Evolutionary conservation across 2,797 vertebrate species (phyloP).

Genomic region (Meriones psammophilus): DNA sequence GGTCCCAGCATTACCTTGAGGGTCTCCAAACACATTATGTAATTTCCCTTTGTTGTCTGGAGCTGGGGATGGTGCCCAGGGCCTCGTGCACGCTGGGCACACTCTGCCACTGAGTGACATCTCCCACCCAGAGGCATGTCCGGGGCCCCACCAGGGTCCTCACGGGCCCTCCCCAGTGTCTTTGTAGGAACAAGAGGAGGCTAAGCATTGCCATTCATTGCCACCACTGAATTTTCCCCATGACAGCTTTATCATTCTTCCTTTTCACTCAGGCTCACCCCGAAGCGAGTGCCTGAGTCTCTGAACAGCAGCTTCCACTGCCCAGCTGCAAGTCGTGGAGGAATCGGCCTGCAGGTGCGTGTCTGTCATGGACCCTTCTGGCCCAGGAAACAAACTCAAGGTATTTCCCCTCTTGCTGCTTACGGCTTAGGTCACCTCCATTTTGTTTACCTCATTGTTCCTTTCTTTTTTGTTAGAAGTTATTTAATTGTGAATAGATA

Average conservation of each 20-base stretch:
- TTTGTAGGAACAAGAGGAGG: background rate
- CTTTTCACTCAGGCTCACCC: constrained; percentile 49
- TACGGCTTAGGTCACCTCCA: background rate
- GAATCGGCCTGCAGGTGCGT: background rate
- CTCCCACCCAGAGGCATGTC: background rate
- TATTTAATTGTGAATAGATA: constrained; percentile 51
- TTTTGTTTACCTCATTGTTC: background rate
- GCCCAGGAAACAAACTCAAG: constrained; percentile 33
- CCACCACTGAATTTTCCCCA: background rate
- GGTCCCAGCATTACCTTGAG: background rate
- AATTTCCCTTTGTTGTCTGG: background rate
- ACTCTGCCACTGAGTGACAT: background rate
- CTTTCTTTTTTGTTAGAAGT: constrained; percentile 28
- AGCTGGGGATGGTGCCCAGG: background rate
- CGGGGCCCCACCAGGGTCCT: background rate
- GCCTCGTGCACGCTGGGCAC: background rate
- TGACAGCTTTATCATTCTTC: background rate
- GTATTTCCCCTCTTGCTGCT: constrained; percentile 57
- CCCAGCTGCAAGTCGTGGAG: background rate
- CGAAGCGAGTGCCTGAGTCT: constrained; percentile 52
- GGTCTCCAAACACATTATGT: background rate
- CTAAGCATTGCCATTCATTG: background rate
- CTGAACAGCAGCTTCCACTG: background rate
- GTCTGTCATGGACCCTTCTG: constrained; percentile 7
- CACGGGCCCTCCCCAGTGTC: background rate